These are phyloP conservation scores for Antitype chi DNA, from an alignment of 2,888 invertebrate genomes.

Conservation along the genomic window DNA sequence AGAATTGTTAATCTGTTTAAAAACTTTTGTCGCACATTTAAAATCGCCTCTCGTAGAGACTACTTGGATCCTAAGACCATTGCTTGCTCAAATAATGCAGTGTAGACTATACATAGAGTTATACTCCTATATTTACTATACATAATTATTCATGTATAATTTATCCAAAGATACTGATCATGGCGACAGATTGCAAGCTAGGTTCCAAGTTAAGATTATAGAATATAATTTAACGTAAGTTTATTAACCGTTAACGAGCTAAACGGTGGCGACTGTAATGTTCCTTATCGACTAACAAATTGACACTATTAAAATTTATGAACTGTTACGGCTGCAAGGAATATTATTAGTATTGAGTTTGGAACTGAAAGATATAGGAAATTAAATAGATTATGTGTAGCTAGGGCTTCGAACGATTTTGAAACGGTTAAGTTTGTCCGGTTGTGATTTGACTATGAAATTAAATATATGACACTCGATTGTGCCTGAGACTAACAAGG, in stretches of 20 bases:
- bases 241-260: conserved; percentile 43
- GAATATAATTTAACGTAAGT: conserved; percentile 38
- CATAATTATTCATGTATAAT: conserved; percentile 4
- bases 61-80: background rate
- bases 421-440: background rate
- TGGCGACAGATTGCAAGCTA: conserved; percentile 20
- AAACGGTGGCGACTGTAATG: conserved; percentile 35
- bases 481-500: no score
- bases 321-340: conserved; percentile 6
- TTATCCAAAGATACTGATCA: conserved; percentile 44
- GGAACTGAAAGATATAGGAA: conserved; percentile 8
- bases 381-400: background rate
- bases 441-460: background rate
- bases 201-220: conserved; percentile 19
- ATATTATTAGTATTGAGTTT: conserved; percentile 24
- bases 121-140: background rate
- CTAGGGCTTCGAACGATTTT: background rate
- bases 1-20: no score
- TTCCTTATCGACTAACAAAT: conserved; percentile 49
- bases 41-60: no score
- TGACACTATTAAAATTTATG: conserved; percentile 50
- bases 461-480: no score
- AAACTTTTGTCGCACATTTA: no score
- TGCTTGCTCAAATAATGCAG: background rate
- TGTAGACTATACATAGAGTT: background rate